A percentile compares a stretch with the other conserved stretches of the same genome.
These are phyloP conservation scores for Mormyrus lacerda DNA, from an alignment of 2,113 vertebrate genomes.

Conservation along the genomic window DNA sequence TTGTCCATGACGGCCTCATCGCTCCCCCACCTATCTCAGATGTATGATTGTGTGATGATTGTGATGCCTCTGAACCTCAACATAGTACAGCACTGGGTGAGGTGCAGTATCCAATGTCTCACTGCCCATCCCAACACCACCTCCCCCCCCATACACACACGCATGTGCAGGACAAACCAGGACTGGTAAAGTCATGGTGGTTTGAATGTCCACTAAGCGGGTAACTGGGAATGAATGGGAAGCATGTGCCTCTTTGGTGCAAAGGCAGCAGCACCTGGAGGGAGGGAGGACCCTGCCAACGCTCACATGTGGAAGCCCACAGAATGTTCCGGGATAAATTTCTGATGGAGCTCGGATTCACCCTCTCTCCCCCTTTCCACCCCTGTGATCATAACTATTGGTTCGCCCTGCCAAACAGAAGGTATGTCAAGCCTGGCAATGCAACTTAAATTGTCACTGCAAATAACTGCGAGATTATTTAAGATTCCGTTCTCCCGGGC, in stretches of 20 bases:
- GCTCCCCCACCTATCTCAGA: slow-evolving; percentile 28
- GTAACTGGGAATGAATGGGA: slow-evolving; percentile 18
- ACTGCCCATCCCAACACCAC: slow-evolving; percentile 1
- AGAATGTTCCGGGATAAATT: slow-evolving; percentile 38
- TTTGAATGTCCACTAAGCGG: slow-evolving; percentile 58
- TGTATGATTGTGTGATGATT: slow-evolving; percentile 41
- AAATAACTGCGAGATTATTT: slow-evolving; percentile 48
- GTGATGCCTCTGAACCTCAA: too few species aligned
- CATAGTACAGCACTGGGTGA: slow-evolving; percentile 11
- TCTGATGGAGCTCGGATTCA: slow-evolving; percentile 44
- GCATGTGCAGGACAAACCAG: slow-evolving; percentile 46
- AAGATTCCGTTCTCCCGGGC: slow-evolving; percentile 40
- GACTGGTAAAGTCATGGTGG: slow-evolving; percentile 58
- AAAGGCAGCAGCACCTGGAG: slow-evolving; percentile 38
- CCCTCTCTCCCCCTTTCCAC: slow-evolving; percentile 24
- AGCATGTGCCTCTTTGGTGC: slow-evolving; percentile 39
- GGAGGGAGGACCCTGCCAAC: slow-evolving; percentile 26
- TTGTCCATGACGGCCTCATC: not conserved
- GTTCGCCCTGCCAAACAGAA: slow-evolving; percentile 37
- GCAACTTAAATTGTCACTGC: slow-evolving; percentile 42
- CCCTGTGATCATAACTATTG: slow-evolving; percentile 43
- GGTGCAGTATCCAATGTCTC: slow-evolving; percentile 9
- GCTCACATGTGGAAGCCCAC: slow-evolving; percentile 27
- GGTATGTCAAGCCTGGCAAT: slow-evolving; percentile 49
- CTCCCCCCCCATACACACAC: slow-evolving; percentile 32